These are phyloP conservation scores for Drosophila atroscutellata DNA, from an alignment of 2,888 invertebrate species.

Conservation along the genomic window DNA sequence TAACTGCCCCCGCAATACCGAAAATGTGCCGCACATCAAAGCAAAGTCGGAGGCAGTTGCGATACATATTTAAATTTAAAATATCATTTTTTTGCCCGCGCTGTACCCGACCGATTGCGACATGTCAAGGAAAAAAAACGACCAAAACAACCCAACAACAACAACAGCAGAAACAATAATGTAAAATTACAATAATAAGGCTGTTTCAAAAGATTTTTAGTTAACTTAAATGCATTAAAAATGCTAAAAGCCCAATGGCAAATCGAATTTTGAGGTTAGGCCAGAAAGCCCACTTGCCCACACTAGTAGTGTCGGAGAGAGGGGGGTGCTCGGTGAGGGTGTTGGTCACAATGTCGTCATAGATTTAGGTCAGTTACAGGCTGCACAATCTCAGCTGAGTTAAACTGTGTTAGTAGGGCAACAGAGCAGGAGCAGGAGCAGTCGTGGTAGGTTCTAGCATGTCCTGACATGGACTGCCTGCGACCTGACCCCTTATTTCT, in stretches of 20 bases:
- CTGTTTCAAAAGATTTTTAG: constrained; percentile 17
- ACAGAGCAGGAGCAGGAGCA: constrained; percentile 7
- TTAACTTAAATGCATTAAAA: constrained; percentile 40
- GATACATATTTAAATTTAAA: constrained; percentile 39
- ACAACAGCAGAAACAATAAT: background rate
- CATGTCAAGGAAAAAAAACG: constrained; percentile 49
- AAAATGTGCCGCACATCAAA: constrained; percentile 51
- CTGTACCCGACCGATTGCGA: constrained; percentile 31
- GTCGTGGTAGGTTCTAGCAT: background rate
- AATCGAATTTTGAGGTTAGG: constrained; percentile 34
- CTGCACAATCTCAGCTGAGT: constrained; percentile 50
- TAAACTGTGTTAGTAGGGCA: constrained; percentile 75
- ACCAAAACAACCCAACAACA: constrained; percentile 7
- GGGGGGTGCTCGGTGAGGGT: background rate
- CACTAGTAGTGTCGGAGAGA: too few relatives aligned
- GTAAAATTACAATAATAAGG: constrained; percentile 13
- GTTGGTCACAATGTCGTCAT: constrained; percentile 52
- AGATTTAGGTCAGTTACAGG: constrained; percentile 66
- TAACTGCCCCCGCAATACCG: background rate
- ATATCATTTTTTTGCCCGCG: constrained; percentile 27
- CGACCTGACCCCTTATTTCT: constrained; percentile 48
- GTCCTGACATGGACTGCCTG: constrained; percentile 18
- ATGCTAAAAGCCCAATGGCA: constrained; percentile 3
- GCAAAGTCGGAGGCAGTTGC: constrained; percentile 22
- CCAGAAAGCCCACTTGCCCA: constrained; percentile 10